Percentiles rank a stretch among this genome's conserved stretches.
These are phyloP conservation scores for Galerucella nymphaeae DNA, from an alignment of 2,888 invertebrate species.

Conservation along the genomic window DNA sequence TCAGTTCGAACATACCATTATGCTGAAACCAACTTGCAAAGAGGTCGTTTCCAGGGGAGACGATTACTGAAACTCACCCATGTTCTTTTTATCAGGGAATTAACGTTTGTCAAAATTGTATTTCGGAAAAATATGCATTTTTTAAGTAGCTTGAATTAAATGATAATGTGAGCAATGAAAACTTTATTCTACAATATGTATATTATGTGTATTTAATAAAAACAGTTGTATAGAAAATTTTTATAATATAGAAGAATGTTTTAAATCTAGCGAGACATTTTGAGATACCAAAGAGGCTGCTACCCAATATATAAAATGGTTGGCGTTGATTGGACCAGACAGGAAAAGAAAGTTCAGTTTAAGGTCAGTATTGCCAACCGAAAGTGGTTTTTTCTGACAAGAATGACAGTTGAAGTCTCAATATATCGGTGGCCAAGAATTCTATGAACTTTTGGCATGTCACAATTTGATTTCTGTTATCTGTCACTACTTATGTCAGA, in stretches of 20 bases:
- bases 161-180: slow-evolving; percentile 1
- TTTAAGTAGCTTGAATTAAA: background rate
- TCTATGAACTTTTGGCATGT: too few species aligned
- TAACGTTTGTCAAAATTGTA: background rate
- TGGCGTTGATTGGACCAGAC: too few species aligned
- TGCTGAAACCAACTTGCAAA: slow-evolving; percentile 97
- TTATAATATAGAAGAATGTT: background rate
- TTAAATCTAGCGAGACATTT: too few species aligned
- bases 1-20: slow-evolving; percentile 98
- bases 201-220: background rate
- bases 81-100: background rate
- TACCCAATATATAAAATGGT: too few species aligned
- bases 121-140: background rate
- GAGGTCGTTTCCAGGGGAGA: slow-evolving; percentile 97
- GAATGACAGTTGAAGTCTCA: too few species aligned
- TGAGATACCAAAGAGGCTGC: too few species aligned
- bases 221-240: background rate
- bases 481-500: too few species aligned
- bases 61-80: slow-evolving; percentile 78
- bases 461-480: too few species aligned
- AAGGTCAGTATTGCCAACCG: too few species aligned
- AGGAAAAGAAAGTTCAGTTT: too few species aligned
- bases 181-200: background rate
- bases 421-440: too few species aligned
- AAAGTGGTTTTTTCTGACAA: too few species aligned